Base-by-base conservation (phyloP, 2,888 invertebrate species). In the Meteorus colon region DNA sequence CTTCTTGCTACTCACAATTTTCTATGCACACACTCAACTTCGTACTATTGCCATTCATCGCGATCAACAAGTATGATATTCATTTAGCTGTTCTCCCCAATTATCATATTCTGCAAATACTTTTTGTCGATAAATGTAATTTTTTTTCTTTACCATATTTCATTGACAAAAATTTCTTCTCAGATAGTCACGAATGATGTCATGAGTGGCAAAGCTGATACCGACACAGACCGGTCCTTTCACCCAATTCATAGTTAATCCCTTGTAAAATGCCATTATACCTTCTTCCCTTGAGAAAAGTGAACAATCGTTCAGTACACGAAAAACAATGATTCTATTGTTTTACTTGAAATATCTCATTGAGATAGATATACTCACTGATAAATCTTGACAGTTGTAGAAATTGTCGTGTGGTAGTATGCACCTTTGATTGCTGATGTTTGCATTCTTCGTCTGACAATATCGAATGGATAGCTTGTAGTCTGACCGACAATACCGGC, bases 181-280 rank as follows among this genome's bases (percentile, higher is more conserved):
- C 34, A 95, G 90, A 10, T 91, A 88, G 74, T 93, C 92, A 81
- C 94, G 94, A 77, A 95, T 93, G 62, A 92, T 91, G 90, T 99
- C 98, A 90, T 98, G 98, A 0, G 97, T 96, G 4, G 97, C 96
- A 91, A 98, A 99, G 85, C 98, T 98, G 84, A 99, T 97, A 76
- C 99, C 99, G 12, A 96, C 96, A 0, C 96, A 95, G 71, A 96
- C 94, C 8, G 96, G 96, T 0, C 96, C 96, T 89, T 96, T 96
- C 72, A 99, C 95, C 98, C 98, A 99, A 91, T 99, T 99, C 97
- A 99, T 97, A 84, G 97, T 97, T n/a, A 99, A 93, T 0, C 99
- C 99, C 90, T 99, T 99, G 92, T 96, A 99, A 89, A 98, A 95
- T 0, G 99, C 99, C 88, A 93, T 93, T 34, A 96, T 88, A 41